phyloP scores from a whole-genome alignment of 2,888 invertebrate species.

The Nephrotoma guestfalica region DNA sequence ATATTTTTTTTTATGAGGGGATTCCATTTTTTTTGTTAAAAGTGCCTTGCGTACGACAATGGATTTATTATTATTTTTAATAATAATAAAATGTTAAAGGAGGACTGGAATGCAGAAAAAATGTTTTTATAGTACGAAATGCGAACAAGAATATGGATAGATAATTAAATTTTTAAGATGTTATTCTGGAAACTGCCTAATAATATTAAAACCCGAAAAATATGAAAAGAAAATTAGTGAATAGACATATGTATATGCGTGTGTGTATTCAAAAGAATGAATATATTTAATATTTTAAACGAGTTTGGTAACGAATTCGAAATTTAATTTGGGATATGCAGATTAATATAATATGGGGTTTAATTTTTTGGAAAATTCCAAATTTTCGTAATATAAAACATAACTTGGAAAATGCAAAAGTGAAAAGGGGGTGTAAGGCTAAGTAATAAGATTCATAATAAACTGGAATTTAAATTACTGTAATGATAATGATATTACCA shows the following conservation, averaged over 20 bases:
- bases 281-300: background rate
- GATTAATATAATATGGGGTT: no score
- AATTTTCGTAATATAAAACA: no score
- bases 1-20: background rate
- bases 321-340: no score
- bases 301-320: no score
- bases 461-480: no score
- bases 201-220: background rate
- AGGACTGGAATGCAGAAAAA: background rate
- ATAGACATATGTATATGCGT: no score
- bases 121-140: background rate
- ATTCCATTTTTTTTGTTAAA: background rate
- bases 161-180: background rate
- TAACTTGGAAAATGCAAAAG: no score
- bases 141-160: background rate
- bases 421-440: no score
- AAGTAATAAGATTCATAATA: no score
- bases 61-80: background rate
- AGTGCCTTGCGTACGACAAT: background rate
- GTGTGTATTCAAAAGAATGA: background rate
- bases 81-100: background rate
- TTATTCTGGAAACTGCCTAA: background rate
- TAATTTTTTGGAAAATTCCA: no score
- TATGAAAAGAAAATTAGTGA: background rate
- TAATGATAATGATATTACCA: no score